Base-by-base conservation (phyloP, 2,888 invertebrate species). In the Keiferia lycopersicella region DNA sequence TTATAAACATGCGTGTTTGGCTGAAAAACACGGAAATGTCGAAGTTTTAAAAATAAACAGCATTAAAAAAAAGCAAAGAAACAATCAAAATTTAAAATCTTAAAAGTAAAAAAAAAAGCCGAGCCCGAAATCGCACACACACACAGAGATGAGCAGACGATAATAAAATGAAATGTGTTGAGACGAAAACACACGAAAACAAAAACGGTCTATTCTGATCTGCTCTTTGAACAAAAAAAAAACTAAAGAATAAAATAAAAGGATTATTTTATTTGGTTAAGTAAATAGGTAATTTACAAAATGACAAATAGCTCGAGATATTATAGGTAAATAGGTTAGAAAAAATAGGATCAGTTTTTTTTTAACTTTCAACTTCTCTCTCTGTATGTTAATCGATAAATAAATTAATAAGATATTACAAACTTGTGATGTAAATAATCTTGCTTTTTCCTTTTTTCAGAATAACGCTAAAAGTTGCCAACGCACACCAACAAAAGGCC, bases 401-500 rank as follows among this genome's bases (percentile, higher is more conserved):
- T n/a, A n/a, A n/a, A n/a, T n/a, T n/a, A n/a, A n/a, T n/a, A n/a
- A n/a, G n/a, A n/a, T n/a, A n/a, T n/a, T n/a, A n/a, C n/a, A n/a
- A n/a, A n/a, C n/a, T n/a, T n/a, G n/a, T n/a, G n/a, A n/a, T n/a
- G n/a, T n/a, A n/a, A n/a, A n/a, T n/a, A 22, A 53, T 18, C 34
- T 12, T 34, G 16, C 34, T 11, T 34, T 34, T 34, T 34, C 10
- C 34, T 34, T 4, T 34, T 34, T 34, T 34, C 61, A 50, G 61
- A 61, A 61, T 61, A 34, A 50, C 61, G n/a, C 26, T 11, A 50
- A 20, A 18, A 34, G 34, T 69, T 68, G 63, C 71, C 34, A 7
- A 83, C 86, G 76, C 87, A 87, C 86, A 88, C 87, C 78, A 65
- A 77, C 75, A 75, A 72, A 75, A 79, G 79, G 78, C 81, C 88